Conservation (phyloP, 2,888 invertebrate genomes). For the Nomada hirtipes region DNA sequence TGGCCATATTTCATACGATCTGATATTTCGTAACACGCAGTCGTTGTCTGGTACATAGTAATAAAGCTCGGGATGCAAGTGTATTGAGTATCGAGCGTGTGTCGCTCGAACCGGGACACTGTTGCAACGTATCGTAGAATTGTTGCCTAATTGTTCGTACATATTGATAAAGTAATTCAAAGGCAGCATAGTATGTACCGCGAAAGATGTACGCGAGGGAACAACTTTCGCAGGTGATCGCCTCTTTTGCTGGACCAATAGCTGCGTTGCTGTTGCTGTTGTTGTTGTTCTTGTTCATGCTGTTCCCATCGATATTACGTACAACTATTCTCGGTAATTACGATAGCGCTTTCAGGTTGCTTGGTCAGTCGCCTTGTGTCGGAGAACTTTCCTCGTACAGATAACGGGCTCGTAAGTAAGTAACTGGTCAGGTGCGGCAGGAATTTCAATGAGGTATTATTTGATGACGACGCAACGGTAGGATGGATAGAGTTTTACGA, state of each 20-base stretch:
- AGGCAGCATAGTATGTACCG: not conserved
- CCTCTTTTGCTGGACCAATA: constrained; percentile 27
- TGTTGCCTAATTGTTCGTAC: constrained; percentile 57
- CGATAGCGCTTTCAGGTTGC: constrained; percentile 19
- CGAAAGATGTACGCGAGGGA: not conserved
- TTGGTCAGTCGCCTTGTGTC: not conserved
- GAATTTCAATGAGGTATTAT: no score
- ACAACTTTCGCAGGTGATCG: constrained; percentile 17
- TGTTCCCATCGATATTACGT: constrained; percentile 3
- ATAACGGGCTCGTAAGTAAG: not conserved
- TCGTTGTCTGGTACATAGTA: constrained; percentile 38
- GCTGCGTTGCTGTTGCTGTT: not conserved
- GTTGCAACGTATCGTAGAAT: not conserved
- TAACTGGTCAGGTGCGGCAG: not conserved
- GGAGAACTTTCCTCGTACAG: constrained; percentile 28
- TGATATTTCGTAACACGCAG: constrained; percentile 37
- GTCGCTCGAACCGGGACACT: no score
- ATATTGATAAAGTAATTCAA: constrained; percentile 8
- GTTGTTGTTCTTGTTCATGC: not conserved
- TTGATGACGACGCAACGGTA: no score
- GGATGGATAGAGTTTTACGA: no score
- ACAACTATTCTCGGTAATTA: constrained; percentile 13
- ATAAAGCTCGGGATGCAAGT: constrained; percentile 44
- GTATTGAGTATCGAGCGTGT: not conserved
- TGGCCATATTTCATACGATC: constrained; percentile 35